Conservation (phyloP, 2,113 vertebrate species). For the Cacatua alba region DNA sequence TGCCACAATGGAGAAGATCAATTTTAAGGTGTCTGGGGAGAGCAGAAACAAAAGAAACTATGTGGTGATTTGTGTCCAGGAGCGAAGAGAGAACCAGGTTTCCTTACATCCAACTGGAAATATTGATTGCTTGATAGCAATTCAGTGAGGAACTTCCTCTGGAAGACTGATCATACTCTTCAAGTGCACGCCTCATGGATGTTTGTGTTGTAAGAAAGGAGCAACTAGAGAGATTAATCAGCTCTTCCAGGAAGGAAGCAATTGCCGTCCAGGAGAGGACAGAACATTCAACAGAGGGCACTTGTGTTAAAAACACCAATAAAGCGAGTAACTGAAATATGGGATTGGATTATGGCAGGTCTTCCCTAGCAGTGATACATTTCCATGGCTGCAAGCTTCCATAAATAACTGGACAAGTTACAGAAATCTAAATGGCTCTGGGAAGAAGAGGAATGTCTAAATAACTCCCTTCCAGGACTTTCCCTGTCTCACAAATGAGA, state of each 20-base stretch:
- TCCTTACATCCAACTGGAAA: neutral
- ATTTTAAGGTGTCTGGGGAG: neutral
- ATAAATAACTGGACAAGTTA: neutral
- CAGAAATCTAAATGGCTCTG: neutral
- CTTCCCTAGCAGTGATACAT: neutral
- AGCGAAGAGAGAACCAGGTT: constrained; percentile 13
- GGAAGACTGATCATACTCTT: neutral
- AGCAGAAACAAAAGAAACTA: neutral
- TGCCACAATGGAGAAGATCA: neutral
- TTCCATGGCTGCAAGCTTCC: neutral
- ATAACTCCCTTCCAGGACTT: neutral
- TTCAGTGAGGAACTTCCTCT: constrained; percentile 8
- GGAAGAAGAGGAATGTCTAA: neutral
- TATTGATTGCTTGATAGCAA: constrained; percentile 7
- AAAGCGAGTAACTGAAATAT: neutral
- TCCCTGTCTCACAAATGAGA: neutral
- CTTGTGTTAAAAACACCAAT: neutral
- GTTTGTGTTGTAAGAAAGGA: neutral
- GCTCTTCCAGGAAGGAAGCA: constrained; percentile 1
- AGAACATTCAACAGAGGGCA: neutral
- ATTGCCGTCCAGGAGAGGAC: neutral
- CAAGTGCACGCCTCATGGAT: neutral
- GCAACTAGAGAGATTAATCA: neutral
- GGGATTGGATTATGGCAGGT: neutral
- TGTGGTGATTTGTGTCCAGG: neutral